Conservation (phyloP, 2,113 vertebrate genomes). For the Rhizomys pruinosus region DNA sequence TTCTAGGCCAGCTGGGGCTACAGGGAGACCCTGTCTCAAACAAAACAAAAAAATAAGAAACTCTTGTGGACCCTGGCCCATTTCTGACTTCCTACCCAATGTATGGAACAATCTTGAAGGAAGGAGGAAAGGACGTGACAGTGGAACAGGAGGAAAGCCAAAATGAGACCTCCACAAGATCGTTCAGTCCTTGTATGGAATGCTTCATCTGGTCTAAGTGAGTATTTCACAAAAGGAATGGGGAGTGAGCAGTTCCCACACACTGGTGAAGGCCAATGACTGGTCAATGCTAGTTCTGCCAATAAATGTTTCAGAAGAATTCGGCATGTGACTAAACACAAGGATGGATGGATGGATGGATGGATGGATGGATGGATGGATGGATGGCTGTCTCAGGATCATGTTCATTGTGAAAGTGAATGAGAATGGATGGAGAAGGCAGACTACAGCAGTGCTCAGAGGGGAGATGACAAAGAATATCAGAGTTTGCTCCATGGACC, state of each 20-base stretch:
- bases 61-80: no score
- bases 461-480: neutral
- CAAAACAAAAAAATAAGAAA: neutral
- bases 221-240: neutral
- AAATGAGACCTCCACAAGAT: neutral
- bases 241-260: neutral
- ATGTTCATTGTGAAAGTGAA: neutral
- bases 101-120: neutral
- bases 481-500: neutral
- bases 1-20: no score
- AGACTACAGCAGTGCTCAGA: neutral
- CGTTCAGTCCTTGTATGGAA: neutral
- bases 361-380: no score
- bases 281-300: neutral
- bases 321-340: neutral
- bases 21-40: no score
- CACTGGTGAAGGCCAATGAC: accelerated
- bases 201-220: neutral
- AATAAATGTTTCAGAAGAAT: neutral
- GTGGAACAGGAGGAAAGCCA: neutral
- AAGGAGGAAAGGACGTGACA: neutral
- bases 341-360: neutral
- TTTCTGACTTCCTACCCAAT: neutral
- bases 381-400: no score
- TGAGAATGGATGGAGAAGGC: neutral